These are phyloP conservation scores for Nothura maculosa DNA, from an alignment of 2,797 vertebrate species.

Conservation along the genomic window DNA sequence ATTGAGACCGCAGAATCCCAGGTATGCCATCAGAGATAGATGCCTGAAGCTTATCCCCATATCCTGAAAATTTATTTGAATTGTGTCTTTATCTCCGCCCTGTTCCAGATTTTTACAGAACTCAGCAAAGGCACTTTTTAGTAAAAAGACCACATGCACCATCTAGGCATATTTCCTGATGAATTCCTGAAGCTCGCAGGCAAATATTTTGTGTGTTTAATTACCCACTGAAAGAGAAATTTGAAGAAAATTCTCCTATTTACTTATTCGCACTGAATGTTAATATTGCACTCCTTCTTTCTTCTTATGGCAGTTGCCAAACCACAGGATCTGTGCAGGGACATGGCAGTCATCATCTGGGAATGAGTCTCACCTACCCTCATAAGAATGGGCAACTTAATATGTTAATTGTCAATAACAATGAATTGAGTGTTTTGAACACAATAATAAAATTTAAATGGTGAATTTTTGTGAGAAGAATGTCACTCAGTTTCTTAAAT, in stretches of 20 bases:
- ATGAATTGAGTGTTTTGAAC: background rate
- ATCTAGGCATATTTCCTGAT: background rate
- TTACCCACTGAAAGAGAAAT: background rate
- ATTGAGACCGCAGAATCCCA: background rate
- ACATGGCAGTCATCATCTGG: background rate
- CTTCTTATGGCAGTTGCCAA: background rate
- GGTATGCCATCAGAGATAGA: background rate
- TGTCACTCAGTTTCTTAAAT: background rate
- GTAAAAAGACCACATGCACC: background rate
- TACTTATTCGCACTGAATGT: background rate
- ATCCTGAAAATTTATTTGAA: background rate
- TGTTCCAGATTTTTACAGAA: fast-evolving
- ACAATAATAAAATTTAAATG: background rate
- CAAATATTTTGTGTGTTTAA: background rate
- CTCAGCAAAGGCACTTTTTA: background rate
- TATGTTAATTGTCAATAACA: background rate
- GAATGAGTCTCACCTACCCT: background rate
- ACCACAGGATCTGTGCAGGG: background rate
- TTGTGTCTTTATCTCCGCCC: fast-evolving
- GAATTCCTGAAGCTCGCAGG: background rate
- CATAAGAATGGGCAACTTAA: background rate
- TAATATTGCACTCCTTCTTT: background rate
- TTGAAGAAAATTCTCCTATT: background rate
- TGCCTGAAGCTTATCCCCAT: background rate
- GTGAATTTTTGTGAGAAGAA: background rate